Evolutionary conservation across 2,888 invertebrate genomes (phyloP), one percentile per base, ranked within the genome.

Genomic region (Diarsia rubi): DNA sequence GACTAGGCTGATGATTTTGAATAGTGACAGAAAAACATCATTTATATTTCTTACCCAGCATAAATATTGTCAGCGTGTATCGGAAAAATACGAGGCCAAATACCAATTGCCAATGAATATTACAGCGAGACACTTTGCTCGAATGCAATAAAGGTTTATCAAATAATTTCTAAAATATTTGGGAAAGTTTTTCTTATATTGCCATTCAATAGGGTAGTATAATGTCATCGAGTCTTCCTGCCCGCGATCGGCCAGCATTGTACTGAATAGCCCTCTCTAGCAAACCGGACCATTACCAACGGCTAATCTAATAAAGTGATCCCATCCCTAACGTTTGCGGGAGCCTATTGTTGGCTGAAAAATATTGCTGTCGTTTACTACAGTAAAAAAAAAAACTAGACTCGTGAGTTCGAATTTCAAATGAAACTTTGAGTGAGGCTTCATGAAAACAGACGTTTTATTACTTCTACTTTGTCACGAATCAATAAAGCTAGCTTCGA

Each of bases 271-370:
- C 75, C 75, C 74, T 80, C 78, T 82, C 75, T 83, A 78, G 78
- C 78, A 81, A 77, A 89, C 92, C 93, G 94, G 93, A 86, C 89
- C 93, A 93, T 94, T 93, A 93, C 86, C 76, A 72, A 66, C 78
- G 79, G 92, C 91, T 94, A 94, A 95, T 95, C 94, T 94, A 60
- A 84, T 89, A 92, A 92, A 94, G 94, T 93, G 93, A 90, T 84
- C 87, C 83, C 88, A 88, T 89, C 89, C 75, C 86, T 89, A 90
- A 84, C 84, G 86, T 87, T 4, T 82, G 77, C 75, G 78, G 69
- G 79, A 87, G 81, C 69, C 82, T 85, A 90, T 92, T 92, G 92
- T 91, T 90, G 91, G 85, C 82, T 74, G 87, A 81, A 92, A 91
- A 90, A 89, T 90, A 91, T 89, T 83, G 84, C 76, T 81, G 75